Evolutionary conservation across 2,888 invertebrate genomes (phyloP), one percentile per base, ranked within the genome.

Genomic region (Leptinotarsa peninsularis): DNA sequence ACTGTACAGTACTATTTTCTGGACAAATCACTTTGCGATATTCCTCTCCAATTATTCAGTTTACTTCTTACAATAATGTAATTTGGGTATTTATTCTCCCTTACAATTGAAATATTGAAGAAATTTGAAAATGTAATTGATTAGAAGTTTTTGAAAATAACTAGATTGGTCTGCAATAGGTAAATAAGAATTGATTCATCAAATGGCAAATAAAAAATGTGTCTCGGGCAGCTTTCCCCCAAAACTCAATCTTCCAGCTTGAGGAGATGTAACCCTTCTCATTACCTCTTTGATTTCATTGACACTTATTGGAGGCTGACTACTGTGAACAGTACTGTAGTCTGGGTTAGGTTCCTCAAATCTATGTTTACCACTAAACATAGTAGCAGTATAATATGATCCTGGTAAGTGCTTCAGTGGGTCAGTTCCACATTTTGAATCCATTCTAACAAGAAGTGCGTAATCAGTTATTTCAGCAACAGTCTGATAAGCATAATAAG

Each of bases 381-480:
- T 91, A 0, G 90, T 88, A 0, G 93, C 91, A 82, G 92, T 93
- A 83, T 91, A 92, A 84, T 92, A 92, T 82, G 91, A 90, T 0
- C 92, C 92, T n/a, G 90, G 90, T 80, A 93, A 91, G 78, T 93
- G 92, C 79, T 92, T 92, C 73, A 93, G 92, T 0, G 94, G 93
- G 85, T 95, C 94, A 3, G 92, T 92, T 60, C 89, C 92, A 85
- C 92, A 92, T 78, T 91, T 92, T 58, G 91, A 91, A 86, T 96
- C 96, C 83, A 95, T 92, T 66, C 96, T 90, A 2, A 96, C 93
- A 67, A 97, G 86, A 78, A 97, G 92, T 0, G 95, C 94, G 81
- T 94, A 92, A 88, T 97, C 97, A 2, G 96, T 93, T 74, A 97
- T 92, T 86, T 96, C 94, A 0, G 97, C 97, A 10, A 98, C 94